phyloP scores from a whole-genome alignment of 2,113 vertebrate genomes.

The Circaetus cinerascens region DNA sequence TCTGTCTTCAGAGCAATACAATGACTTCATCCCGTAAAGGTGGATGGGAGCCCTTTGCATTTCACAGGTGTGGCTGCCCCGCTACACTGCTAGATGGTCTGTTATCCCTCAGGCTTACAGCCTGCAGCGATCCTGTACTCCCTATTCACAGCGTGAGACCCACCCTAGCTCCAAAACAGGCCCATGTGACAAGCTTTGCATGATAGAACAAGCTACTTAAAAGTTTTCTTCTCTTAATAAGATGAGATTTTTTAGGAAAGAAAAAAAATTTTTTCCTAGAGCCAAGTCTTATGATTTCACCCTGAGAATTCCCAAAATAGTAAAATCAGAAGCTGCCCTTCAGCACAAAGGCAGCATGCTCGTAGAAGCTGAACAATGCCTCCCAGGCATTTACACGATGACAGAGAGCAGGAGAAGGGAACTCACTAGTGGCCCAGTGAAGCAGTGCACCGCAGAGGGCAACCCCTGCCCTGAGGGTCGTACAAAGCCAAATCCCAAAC shows the following conservation, averaged over 20 bases:
- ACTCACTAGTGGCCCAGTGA: not conserved
- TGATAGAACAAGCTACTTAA: not conserved
- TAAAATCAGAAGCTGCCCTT: not conserved
- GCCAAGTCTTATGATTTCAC: not conserved
- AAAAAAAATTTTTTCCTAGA: not conserved
- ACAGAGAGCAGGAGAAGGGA: not conserved
- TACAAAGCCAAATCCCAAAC: not conserved
- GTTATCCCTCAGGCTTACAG: not conserved
- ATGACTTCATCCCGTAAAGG: not conserved
- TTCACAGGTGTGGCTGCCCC: not conserved
- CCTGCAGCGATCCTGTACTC: not conserved
- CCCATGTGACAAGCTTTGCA: not conserved
- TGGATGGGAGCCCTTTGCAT: not conserved
- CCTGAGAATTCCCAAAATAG: conserved; percentile 23
- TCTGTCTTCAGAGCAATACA: not conserved
- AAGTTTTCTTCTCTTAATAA: not conserved
- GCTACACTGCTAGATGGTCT: not conserved
- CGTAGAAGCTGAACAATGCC: not conserved
- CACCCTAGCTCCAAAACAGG: not conserved
- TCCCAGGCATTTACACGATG: fast-evolving
- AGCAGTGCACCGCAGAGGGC: not conserved
- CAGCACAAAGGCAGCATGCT: not conserved
- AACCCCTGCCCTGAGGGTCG: fast-evolving
- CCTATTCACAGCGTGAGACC: not conserved
- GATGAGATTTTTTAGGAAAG: not conserved